Conservation (phyloP, 23 tunicate species). For the Halocynthia aurantium region DNA sequence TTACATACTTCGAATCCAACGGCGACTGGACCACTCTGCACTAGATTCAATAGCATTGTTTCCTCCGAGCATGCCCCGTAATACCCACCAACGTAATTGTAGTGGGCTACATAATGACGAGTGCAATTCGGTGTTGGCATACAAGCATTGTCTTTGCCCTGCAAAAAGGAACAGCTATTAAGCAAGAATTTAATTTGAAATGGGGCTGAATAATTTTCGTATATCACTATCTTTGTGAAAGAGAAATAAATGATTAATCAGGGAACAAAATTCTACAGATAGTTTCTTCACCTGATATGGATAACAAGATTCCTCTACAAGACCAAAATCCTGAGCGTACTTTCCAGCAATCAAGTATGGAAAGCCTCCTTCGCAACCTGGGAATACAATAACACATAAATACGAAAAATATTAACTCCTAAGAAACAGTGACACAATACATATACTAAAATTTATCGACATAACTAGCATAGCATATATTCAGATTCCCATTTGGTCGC, state of each 20-base stretch:
- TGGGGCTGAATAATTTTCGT: too few relatives aligned
- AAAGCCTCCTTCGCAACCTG: conserved; percentile 92
- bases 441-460: too few relatives aligned
- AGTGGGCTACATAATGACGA: conserved; percentile 77
- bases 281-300: conserved; percentile 52
- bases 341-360: conserved; percentile 89
- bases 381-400: neutral
- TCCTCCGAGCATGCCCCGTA: conserved; percentile 83
- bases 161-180: neutral
- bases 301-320: conserved; percentile 74
- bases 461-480: too few relatives aligned
- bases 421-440: too few relatives aligned
- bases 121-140: conserved; percentile 36
- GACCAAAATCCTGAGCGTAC: conserved; percentile 90
- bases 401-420: too few relatives aligned
- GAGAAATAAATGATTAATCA: too few relatives aligned
- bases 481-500: too few relatives aligned
- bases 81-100: conserved; percentile 92
- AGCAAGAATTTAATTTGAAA: too few relatives aligned
- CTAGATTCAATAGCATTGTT: conserved; percentile 59
- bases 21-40: conserved; percentile 73
- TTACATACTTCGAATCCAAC: conserved; percentile 71
- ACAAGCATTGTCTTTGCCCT: conserved; percentile 53
- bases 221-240: too few relatives aligned
- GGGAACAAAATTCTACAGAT: neutral